Conservation (phyloP, 2,113 vertebrate species). For the Phocoena phocoena region DNA sequence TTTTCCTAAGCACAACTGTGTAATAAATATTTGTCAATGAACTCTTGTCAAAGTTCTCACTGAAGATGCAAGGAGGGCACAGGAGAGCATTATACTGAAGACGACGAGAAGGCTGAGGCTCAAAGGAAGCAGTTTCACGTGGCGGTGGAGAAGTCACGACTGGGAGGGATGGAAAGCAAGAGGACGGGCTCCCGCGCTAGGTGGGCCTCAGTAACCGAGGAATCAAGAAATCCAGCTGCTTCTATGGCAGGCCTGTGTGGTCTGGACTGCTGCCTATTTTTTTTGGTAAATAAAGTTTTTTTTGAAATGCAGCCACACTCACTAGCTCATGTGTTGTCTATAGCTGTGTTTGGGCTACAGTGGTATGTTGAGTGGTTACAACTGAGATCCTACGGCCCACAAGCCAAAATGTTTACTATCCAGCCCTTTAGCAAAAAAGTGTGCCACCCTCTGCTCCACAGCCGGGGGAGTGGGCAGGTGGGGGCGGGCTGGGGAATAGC, state of each 20-base stretch:
- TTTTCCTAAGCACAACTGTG: background rate
- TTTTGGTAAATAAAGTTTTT: background rate
- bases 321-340: background rate
- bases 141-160: background rate
- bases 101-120: background rate
- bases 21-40: background rate
- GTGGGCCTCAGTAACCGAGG: background rate
- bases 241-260: background rate
- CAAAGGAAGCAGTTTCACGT: background rate
- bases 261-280: background rate
- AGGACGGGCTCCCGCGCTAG: background rate
- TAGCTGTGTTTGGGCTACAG: background rate
- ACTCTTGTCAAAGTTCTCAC: background rate
- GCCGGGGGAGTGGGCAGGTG: background rate
- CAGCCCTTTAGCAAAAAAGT: background rate
- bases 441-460: background rate
- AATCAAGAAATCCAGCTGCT: background rate
- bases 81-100: background rate
- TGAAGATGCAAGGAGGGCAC: background rate
- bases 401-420: conserved; percentile 10
- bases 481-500: background rate
- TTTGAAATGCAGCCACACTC: background rate
- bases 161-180: background rate
- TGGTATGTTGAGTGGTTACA: background rate
- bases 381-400: background rate